phyloP scores from a whole-genome alignment of 2,113 vertebrate genomes.

The Pituophis catenifer region DNA sequence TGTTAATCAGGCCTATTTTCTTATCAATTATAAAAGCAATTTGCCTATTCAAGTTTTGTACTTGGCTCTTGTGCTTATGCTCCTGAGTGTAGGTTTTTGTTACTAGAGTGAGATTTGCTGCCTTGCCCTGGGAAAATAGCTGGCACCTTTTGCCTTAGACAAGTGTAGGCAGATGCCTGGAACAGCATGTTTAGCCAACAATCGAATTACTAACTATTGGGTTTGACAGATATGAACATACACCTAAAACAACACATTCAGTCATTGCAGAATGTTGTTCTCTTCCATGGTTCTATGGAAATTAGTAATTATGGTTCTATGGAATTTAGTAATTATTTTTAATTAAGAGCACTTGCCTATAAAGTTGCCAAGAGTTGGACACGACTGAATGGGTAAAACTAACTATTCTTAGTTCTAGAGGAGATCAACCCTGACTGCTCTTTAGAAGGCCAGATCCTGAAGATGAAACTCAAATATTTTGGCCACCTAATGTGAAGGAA shows the following conservation, averaged over 20 bases:
- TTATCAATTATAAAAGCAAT: not conserved
- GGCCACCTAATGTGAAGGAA: too few species aligned
- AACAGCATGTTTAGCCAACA: not conserved
- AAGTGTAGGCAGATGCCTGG: not conserved
- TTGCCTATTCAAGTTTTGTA: not conserved
- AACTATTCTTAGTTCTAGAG: not conserved
- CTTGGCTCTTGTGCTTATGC: not conserved
- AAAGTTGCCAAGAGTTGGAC: not conserved
- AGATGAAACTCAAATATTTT: too few species aligned
- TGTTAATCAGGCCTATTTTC: not conserved
- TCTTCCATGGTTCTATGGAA: not conserved
- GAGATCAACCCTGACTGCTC: too few species aligned
- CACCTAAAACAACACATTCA: not conserved
- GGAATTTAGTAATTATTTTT: not conserved
- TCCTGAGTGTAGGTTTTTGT: not conserved
- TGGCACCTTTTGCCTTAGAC: not conserved
- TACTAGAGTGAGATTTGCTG: not conserved
- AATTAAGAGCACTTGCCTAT: not conserved
- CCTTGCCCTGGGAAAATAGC: not conserved
- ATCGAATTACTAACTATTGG: not conserved
- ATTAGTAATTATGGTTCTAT: too few species aligned
- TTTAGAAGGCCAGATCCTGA: too few species aligned
- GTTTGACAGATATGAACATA: not conserved
- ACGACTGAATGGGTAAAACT: not conserved
- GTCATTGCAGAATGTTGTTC: not conserved